A percentile compares a stretch with the other conserved stretches of the same genome.
Evolutionary conservation across 2,113 vertebrate species (phyloP).

Genomic region (Irena cyanogastra): DNA sequence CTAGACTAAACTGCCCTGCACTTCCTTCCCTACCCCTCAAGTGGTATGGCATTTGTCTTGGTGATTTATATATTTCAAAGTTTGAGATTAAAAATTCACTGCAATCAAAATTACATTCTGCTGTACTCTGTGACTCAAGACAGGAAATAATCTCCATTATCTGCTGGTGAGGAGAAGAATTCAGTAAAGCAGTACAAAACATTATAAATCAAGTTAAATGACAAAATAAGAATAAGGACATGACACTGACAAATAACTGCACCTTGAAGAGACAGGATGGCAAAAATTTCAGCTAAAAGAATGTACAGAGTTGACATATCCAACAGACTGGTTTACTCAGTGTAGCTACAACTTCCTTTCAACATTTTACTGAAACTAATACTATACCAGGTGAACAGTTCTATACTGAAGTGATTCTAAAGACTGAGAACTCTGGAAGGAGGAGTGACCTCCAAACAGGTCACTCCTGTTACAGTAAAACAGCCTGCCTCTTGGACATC

Average conservation of each 20-base stretch:
- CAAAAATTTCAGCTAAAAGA: background rate
- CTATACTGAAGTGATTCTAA: background rate
- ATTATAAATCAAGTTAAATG: background rate
- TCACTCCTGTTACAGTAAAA: background rate
- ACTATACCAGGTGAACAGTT: background rate
- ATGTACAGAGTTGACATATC: background rate
- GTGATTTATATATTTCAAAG: background rate
- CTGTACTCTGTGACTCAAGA: background rate
- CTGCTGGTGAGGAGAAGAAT: background rate
- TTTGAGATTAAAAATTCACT: background rate
- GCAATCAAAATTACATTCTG: background rate
- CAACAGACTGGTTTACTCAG: background rate
- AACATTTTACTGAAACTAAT: background rate
- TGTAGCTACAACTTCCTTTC: background rate
- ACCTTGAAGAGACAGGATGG: background rate
- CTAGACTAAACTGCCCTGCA: background rate
- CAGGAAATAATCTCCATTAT: background rate
- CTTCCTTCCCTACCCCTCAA: background rate
- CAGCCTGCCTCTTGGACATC: background rate
- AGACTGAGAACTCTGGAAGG: background rate
- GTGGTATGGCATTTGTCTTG: background rate
- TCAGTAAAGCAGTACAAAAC: background rate
- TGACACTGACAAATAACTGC: background rate
- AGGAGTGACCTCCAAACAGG: background rate
- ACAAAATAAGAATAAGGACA: background rate